phyloP scores from a whole-genome alignment of 2,113 vertebrate genomes.

The Sinocyclocheilus maitianheensis region DNA sequence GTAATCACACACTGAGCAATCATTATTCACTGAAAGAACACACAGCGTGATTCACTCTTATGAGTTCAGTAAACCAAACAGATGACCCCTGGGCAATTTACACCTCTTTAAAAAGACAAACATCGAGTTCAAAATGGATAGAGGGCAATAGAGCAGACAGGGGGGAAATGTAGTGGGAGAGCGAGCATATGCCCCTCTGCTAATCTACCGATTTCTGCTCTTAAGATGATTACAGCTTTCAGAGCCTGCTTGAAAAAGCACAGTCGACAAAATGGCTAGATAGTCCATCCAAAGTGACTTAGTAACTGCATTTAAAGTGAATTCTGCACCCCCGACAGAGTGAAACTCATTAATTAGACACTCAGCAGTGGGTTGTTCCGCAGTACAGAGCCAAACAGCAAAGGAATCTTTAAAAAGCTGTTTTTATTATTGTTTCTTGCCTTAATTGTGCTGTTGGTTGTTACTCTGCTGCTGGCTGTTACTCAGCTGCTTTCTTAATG shows the following conservation, averaged over 20 bases:
- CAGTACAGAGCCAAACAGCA: slow-evolving; percentile 14
- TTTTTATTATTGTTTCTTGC: slow-evolving; percentile 15
- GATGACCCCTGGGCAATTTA: slow-evolving; percentile 28
- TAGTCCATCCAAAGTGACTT: slow-evolving; percentile 27
- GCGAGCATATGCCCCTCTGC: slow-evolving; percentile 45
- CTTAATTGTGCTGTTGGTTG: slow-evolving; percentile 19
- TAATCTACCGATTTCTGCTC: slow-evolving; percentile 48
- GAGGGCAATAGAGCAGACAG: neutral
- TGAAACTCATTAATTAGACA: slow-evolving; percentile 36
- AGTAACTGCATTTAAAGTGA: slow-evolving; percentile 27
- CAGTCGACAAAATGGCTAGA: slow-evolving; percentile 16
- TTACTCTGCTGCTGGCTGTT: neutral
- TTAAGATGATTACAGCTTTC: slow-evolving; percentile 52
- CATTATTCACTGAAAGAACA: slow-evolving; percentile 15
- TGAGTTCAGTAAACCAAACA: slow-evolving; percentile 21
- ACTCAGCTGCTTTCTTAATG: neutral
- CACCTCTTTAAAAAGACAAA: slow-evolving; percentile 41
- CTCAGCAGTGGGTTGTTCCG: slow-evolving; percentile 24
- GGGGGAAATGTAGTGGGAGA: slow-evolving; percentile 12
- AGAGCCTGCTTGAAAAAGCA: slow-evolving; percentile 44
- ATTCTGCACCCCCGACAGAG: slow-evolving; percentile 8
- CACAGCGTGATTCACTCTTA: slow-evolving; percentile 26
- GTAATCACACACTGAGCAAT: neutral
- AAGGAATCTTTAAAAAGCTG: neutral
- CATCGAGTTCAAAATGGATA: neutral